Percentiles rank a stretch among this genome's conserved stretches.
Evolutionary conservation across 2,113 vertebrate genomes (phyloP).

Genomic region (Otolemur garnettii): DNA sequence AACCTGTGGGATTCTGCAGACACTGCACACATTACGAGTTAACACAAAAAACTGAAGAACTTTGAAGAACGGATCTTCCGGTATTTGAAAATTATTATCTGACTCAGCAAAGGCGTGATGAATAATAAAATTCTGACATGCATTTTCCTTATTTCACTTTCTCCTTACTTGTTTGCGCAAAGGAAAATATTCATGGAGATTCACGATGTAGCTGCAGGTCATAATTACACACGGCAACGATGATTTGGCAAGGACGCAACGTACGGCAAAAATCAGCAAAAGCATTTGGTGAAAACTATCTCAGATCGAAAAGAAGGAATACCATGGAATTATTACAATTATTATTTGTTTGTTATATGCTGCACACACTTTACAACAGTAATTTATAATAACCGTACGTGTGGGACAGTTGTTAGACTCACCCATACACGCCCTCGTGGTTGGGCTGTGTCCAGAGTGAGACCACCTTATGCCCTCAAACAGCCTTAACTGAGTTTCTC

Average conservation of each 20-base stretch:
- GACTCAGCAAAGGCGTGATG: background rate
- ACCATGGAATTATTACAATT: too few species aligned
- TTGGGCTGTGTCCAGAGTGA: background rate
- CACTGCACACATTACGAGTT: background rate
- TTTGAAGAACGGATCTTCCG: background rate
- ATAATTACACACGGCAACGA: too few species aligned
- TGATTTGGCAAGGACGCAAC: fast-evolving
- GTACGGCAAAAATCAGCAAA: background rate
- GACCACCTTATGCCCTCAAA: background rate
- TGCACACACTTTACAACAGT: background rate
- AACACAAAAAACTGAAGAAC: background rate
- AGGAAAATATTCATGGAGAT: background rate
- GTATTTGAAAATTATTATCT: background rate
- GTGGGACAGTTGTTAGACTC: background rate
- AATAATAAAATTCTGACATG: background rate
- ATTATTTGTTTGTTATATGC: background rate
- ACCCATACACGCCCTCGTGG: background rate
- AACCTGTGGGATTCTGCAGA: background rate
- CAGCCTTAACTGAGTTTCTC: background rate
- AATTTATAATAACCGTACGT: background rate
- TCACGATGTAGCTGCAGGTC: background rate
- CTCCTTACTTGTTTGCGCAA: background rate
- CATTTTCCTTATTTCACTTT: background rate
- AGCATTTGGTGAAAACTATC: background rate
- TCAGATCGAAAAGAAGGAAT: background rate